A percentile compares a stretch with the other conserved stretches of the same genome.
Evolutionary conservation across 2,113 vertebrate genomes (phyloP).

Genomic region (Pampusana beccarii): DNA sequence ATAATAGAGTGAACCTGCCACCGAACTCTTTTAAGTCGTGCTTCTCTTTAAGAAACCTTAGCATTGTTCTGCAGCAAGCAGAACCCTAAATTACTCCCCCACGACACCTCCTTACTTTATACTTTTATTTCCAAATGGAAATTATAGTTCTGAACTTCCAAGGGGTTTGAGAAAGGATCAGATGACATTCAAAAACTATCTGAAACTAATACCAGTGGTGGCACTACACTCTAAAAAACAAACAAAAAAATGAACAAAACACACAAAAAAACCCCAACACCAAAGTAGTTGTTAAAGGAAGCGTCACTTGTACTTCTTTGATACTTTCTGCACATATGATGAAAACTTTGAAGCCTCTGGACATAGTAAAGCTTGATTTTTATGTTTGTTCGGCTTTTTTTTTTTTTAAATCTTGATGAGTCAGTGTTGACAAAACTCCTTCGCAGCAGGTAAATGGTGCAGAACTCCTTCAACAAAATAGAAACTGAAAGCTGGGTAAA

Average conservation of each 20-base stretch:
- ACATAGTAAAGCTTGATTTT: not conserved
- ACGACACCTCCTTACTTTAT: not conserved
- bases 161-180: not conserved
- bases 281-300: not conserved
- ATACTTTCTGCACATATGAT: not conserved
- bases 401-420: not conserved
- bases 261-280: not conserved
- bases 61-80: too few species aligned
- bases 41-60: too few species aligned
- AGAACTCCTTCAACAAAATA: not conserved
- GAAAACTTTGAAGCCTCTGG: not conserved
- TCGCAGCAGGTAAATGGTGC: not conserved
- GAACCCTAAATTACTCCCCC: too few species aligned
- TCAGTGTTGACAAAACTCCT: not conserved
- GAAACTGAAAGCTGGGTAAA: not conserved
- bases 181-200: not conserved
- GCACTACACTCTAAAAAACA: not conserved
- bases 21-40: too few species aligned
- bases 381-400: fast-evolving
- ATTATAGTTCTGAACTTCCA: not conserved
- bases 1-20: too few species aligned
- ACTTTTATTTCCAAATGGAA: not conserved
- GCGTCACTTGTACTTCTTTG: not conserved
- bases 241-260: not conserved
- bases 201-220: not conserved